A percentile compares a stretch with the other conserved stretches of the same genome.
Conservation (phyloP, 2,888 invertebrate genomes). For the Drosophila lutescens region DNA sequence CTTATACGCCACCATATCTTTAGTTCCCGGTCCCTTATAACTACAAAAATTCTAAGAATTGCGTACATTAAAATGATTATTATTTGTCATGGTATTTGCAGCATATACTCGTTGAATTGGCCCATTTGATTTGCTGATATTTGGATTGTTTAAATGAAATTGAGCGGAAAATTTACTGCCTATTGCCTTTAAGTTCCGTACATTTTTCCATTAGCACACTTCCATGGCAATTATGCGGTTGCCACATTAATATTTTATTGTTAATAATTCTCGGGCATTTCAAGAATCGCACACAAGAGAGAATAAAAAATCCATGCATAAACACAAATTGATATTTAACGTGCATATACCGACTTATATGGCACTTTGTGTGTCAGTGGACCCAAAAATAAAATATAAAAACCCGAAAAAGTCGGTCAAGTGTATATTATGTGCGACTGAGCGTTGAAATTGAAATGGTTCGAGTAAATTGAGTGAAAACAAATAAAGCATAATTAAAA, state of each 20-base stretch:
- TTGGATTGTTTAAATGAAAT: conserved; percentile 16
- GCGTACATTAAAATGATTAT: neutral
- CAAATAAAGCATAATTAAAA: conserved; percentile 67
- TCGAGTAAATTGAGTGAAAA: conserved; percentile 67
- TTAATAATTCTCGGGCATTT: conserved; percentile 14
- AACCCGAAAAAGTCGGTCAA: conserved; percentile 65
- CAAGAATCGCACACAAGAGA: neutral
- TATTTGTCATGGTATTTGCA: neutral
- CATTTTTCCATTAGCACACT: conserved; percentile 19
- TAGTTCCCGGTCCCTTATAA: neutral
- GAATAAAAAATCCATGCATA: conserved; percentile 40
- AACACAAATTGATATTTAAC: conserved; percentile 41
- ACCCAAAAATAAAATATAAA: conserved; percentile 36
- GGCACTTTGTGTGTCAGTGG: conserved; percentile 34
- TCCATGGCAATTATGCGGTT: conserved; percentile 19
- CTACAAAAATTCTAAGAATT: neutral
- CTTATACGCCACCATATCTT: neutral
- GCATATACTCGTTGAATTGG: neutral
- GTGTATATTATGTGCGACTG: conserved; percentile 49
- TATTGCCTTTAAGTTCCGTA: conserved; percentile 13
- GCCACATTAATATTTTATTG: conserved; percentile 30
- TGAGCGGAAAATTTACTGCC: conserved; percentile 11
- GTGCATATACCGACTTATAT: conserved; percentile 23
- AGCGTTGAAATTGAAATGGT: conserved; percentile 63
- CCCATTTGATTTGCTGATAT: conserved; percentile 8